phyloP scores from a whole-genome alignment of 1,140 invertebrate genomes.

The Chlorops oryzae region DNA sequence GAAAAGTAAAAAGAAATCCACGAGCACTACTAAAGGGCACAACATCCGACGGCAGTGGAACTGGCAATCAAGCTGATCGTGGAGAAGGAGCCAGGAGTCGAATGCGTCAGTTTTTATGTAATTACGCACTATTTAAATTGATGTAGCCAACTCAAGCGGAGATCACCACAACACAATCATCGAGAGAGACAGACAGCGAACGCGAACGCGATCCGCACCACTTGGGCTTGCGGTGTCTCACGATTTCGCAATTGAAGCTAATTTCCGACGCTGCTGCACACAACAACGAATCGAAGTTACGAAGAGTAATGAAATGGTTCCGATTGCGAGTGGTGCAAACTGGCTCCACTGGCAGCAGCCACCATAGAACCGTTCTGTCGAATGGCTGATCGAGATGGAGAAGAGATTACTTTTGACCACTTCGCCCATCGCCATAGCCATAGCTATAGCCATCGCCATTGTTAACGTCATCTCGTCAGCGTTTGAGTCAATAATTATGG shows the following conservation, averaged over 20 bases:
- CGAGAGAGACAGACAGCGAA: neutral
- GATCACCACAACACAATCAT: neutral
- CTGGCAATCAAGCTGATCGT: no score
- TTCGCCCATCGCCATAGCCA: constrained; percentile 1
- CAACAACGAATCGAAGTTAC: constrained; percentile 11
- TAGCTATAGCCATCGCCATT: constrained; percentile 1
- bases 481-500: constrained; percentile 50
- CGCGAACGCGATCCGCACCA: constrained; percentile 16
- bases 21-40: no score
- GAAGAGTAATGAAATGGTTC: constrained; percentile 1
- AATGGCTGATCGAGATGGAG: constrained; percentile 1
- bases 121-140: constrained; percentile 44
- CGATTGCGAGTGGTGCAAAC: constrained; percentile 20
- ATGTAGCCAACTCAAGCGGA: constrained; percentile 11
- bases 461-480: constrained; percentile 40
- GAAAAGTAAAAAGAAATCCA: no score
- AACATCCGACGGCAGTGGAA: no score
- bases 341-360: neutral
- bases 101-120: constrained; percentile 41
- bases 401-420: no score
- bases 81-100: no score
- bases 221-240: constrained; percentile 21
- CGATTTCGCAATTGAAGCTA: constrained; percentile 36
- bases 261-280: constrained; percentile 7
- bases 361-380: constrained; percentile 9